These are phyloP conservation scores for Poecile atricapillus DNA, from an alignment of 2,113 vertebrate species.

Conservation along the genomic window DNA sequence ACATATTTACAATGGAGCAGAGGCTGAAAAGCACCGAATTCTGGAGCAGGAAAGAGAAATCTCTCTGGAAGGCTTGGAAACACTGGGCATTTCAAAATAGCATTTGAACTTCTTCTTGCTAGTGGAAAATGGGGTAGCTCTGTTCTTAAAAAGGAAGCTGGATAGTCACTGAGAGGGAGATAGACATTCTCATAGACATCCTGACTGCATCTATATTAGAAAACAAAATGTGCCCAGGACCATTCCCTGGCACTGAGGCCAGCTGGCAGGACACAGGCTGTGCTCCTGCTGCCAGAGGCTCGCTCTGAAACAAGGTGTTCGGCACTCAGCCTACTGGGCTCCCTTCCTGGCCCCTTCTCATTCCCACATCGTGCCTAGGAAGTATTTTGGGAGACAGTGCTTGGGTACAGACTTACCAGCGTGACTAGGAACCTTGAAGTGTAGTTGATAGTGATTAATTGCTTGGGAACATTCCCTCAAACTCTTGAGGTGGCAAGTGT, in stretches of 20 bases:
- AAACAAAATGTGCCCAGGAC: neutral
- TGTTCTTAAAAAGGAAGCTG: constrained; percentile 36
- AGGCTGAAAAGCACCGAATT: neutral
- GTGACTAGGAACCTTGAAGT: neutral
- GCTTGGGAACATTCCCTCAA: neutral
- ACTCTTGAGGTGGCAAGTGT: neutral
- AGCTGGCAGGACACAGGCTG: neutral
- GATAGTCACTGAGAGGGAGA: neutral
- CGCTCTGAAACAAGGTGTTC: neutral
- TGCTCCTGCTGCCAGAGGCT: neutral
- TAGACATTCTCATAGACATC: neutral
- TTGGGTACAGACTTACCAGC: neutral
- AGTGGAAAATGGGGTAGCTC: neutral
- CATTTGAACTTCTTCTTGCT: neutral
- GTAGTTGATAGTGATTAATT: neutral
- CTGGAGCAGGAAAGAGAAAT: neutral
- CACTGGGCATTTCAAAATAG: neutral
- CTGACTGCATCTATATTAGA: constrained; percentile 37
- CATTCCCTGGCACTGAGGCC: neutral
- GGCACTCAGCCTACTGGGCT: neutral
- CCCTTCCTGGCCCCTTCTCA: neutral
- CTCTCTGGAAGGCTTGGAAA: neutral
- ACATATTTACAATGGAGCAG: neutral
- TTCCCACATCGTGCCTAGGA: neutral
- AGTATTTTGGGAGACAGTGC: neutral